Evolutionary conservation across 2,888 invertebrate genomes (phyloP), one percentile per base, ranked within the genome.

Genomic region (Lasioglossum malachurum): DNA sequence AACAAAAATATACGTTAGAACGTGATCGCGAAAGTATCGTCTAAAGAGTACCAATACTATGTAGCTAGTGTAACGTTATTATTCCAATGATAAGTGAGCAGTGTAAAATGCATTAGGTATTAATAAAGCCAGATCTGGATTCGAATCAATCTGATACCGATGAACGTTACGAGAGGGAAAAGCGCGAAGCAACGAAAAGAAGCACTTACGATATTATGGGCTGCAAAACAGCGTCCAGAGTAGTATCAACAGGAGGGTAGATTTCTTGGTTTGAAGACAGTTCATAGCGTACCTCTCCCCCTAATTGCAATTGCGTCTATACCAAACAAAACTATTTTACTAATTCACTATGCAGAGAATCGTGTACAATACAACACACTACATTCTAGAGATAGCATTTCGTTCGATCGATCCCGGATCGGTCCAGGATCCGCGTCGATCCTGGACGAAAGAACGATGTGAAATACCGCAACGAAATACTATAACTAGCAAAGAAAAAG

Each of bases 201-300:
- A 89, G 90, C 91, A 94, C 95, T 95, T 94, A 95, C 95, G 95
- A 95, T 94, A 95, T 95, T 92, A 95, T 95, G 87, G 95, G 95
- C 89, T 95, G 94, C 91, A 95, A 95, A 90, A 95, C 95, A 89
- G 94, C 95, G 83, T 95, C 95, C 93, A 95, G 90, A 91, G 95
- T 95, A 90, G 94, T 94, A 90, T 95, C 95, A 89, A 93, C 93
- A 76, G 94, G 93, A 91, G 94, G 93, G 92, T 94, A 93, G 92
- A 93, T 94, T 91, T 94, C 94, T 92, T 94, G 94, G 93, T 94
- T 94, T 86, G 94, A 94, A 93, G 94, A 93, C 92, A 94, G 92
- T 93, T 94, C 95, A 93, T 95, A 94, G 93, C 93, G 94, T 92
- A 95, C 94, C 89, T 95, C 94, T 92, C 94, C 94, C 91, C 94